Evolutionary conservation across 2,113 vertebrate species (phyloP).

Genomic region (Spea multiplicata): DNA sequence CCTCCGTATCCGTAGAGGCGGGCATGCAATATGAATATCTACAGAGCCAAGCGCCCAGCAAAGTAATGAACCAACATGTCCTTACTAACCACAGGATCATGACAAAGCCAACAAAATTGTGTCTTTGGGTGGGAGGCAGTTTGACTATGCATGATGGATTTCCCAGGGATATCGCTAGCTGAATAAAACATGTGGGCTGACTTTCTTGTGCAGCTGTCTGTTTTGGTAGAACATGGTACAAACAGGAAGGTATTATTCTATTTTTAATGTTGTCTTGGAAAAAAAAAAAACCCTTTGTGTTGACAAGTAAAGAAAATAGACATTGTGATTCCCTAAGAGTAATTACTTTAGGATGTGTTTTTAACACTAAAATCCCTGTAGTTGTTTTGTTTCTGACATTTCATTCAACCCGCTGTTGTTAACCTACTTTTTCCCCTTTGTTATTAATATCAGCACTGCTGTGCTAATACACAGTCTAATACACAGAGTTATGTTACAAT

Average conservation of each 20-base stretch:
- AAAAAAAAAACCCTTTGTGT: neutral
- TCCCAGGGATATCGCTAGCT: neutral
- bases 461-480: too few relatives aligned
- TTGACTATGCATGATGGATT: conserved; percentile 3
- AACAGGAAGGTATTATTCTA: conserved; percentile 17
- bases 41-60: too few relatives aligned
- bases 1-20: too few relatives aligned
- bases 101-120: neutral
- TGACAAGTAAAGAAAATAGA: neutral
- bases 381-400: too few relatives aligned
- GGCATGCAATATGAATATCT: too few relatives aligned
- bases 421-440: too few relatives aligned
- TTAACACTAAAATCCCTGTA: too few relatives aligned
- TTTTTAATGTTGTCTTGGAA: neutral
- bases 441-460: too few relatives aligned
- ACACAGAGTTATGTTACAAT: too few relatives aligned
- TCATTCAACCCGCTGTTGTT: too few relatives aligned
- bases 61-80: neutral
- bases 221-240: conserved; percentile 10
- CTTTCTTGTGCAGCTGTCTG: conserved; percentile 18
- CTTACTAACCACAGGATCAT: neutral
- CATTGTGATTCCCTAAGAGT: too few relatives aligned
- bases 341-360: too few relatives aligned
- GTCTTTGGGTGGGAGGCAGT: neutral
- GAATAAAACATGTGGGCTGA: conserved; percentile 25